phyloP scores from a whole-genome alignment of 2,888 invertebrate species.

The Argyresthia goedartella region DNA sequence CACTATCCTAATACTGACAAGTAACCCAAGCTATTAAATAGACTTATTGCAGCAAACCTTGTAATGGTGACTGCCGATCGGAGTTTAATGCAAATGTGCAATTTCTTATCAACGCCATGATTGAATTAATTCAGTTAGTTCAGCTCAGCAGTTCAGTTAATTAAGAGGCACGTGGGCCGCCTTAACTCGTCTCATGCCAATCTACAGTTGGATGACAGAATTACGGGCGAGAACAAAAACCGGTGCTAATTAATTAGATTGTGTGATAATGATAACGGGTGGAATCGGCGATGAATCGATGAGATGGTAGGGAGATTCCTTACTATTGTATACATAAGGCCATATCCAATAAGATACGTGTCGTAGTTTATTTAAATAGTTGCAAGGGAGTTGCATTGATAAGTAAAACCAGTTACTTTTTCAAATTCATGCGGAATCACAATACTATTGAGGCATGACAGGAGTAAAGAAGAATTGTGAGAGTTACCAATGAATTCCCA shows the following conservation, averaged over 20 bases:
- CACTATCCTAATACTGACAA: too few relatives aligned
- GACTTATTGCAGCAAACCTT: background rate
- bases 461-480: too few relatives aligned
- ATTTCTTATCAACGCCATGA: constrained; percentile 44
- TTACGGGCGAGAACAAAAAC: constrained; percentile 54
- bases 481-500: background rate
- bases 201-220: constrained; percentile 41
- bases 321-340: too few relatives aligned
- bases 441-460: too few relatives aligned
- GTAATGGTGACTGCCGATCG: constrained; percentile 18
- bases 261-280: constrained; percentile 37
- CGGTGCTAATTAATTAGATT: constrained; percentile 65
- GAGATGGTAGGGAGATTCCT: background rate
- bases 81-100: constrained; percentile 60
- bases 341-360: too few relatives aligned
- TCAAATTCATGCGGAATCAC: too few relatives aligned
- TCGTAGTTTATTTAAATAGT: too few relatives aligned
- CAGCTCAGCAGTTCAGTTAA: background rate
- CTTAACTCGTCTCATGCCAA: constrained; percentile 24
- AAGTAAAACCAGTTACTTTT: too few relatives aligned
- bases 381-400: too few relatives aligned
- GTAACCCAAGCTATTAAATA: too few relatives aligned
- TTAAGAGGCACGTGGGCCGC: constrained; percentile 1
- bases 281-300: constrained; percentile 18
- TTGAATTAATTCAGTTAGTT: constrained; percentile 45